phyloP scores from a whole-genome alignment of 92 coral and sea anemone genomes.

The Heteractis magnifica region DNA sequence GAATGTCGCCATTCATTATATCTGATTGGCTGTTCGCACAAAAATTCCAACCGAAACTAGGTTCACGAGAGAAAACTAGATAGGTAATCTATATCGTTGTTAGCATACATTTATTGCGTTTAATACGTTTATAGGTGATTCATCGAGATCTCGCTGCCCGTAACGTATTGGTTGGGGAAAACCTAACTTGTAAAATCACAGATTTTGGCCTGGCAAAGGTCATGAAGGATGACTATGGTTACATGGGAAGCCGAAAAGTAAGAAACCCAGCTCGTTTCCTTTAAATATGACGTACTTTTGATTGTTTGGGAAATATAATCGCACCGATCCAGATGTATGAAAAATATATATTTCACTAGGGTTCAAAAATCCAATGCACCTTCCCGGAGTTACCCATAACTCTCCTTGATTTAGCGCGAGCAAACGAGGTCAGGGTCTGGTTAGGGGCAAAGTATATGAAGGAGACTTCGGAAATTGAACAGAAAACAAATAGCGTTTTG shows the following conservation, averaged over 20 bases:
- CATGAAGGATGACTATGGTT: conserved; percentile 4
- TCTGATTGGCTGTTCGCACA: background rate
- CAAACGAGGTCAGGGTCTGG: too few species aligned
- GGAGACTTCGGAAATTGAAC: too few species aligned
- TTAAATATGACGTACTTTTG: background rate
- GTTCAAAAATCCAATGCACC: too few species aligned
- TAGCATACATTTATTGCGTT: background rate
- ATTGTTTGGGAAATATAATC: background rate
- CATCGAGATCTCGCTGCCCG: conserved; percentile 13
- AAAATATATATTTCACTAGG: too few species aligned
- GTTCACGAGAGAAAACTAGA: too few species aligned
- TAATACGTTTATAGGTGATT: background rate
- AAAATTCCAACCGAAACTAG: too few species aligned
- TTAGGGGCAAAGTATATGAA: too few species aligned
- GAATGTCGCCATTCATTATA: too few species aligned
- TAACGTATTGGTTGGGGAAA: conserved; percentile 20
- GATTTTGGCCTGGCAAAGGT: conserved; percentile 19
- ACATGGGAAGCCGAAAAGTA: conserved; percentile 25
- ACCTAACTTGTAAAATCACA: conserved; percentile 9
- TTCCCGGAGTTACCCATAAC: too few species aligned
- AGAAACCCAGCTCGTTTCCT: background rate
- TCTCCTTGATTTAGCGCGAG: too few species aligned
- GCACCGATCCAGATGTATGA: too few species aligned
- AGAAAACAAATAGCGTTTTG: too few species aligned
- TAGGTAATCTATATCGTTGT: background rate